Evolutionary conservation across 2,888 invertebrate genomes (phyloP).

Genomic region (Calameuta pallipes): DNA sequence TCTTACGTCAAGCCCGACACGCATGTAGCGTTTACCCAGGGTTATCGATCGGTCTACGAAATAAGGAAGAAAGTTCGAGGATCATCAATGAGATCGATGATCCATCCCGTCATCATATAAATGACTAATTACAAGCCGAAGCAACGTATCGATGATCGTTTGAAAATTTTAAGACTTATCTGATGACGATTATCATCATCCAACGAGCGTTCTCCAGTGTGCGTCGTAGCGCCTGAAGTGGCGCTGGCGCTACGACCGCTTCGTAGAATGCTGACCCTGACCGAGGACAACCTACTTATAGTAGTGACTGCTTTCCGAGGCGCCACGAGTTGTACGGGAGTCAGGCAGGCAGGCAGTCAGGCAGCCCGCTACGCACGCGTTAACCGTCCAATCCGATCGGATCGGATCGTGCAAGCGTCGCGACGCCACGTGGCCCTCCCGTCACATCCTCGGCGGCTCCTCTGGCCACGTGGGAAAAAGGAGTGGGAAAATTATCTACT

Average conservation of each 20-base stretch:
- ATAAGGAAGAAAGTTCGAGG: neutral
- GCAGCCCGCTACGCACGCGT: neutral
- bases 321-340: neutral
- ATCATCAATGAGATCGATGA: neutral
- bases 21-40: neutral
- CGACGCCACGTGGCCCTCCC: slow-evolving; percentile 1
- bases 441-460: neutral
- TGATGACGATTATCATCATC: neutral
- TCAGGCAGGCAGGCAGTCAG: neutral
- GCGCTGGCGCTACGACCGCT: slow-evolving; percentile 7
- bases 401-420: neutral
- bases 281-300: slow-evolving; percentile 48
- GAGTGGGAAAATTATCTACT: slow-evolving; percentile 7
- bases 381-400: neutral
- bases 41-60: neutral
- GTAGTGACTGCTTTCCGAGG: slow-evolving; percentile 3
- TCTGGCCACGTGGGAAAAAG: neutral
- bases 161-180: neutral
- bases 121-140: neutral
- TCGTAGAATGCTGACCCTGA: slow-evolving; percentile 47
- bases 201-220: neutral
- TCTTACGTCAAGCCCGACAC: neutral
- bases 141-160: neutral
- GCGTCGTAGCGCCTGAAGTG: neutral
- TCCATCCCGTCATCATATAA: neutral